phyloP scores from a whole-genome alignment of 2,113 vertebrate species.

The Ailurus styani region DNA sequence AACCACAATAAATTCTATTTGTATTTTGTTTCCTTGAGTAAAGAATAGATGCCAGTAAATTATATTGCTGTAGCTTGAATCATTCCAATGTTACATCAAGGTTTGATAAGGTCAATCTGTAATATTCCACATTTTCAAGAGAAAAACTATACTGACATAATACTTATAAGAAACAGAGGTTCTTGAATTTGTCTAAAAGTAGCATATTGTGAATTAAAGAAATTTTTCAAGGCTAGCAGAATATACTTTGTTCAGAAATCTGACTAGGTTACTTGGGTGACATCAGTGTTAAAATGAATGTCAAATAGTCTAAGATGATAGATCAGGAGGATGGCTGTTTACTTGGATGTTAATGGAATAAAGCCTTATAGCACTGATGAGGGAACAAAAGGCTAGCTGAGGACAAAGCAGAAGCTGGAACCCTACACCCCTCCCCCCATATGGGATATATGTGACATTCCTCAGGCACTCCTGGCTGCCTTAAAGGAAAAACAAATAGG shows the following conservation, averaged over 20 bases:
- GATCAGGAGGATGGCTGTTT: background rate
- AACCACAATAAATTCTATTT: background rate
- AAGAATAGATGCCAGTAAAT: background rate
- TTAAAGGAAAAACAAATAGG: too few species aligned
- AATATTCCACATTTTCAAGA: background rate
- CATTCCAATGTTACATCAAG: background rate
- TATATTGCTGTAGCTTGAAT: background rate
- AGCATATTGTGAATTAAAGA: background rate
- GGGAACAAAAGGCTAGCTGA: too few species aligned
- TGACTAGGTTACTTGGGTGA: background rate
- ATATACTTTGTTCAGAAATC: background rate
- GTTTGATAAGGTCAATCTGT: background rate
- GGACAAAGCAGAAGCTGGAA: too few species aligned
- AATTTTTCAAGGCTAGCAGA: background rate
- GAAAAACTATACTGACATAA: background rate
- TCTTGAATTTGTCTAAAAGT: background rate
- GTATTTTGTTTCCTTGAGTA: background rate
- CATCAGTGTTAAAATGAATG: background rate
- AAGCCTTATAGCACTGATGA: background rate
- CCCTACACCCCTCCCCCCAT: too few species aligned
- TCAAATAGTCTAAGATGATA: background rate
- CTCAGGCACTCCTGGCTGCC: too few species aligned
- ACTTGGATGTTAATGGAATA: background rate
- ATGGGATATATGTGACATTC: too few species aligned
- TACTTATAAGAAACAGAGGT: background rate